These are phyloP conservation scores for pig (Sus scrofa) DNA, from an alignment of 2,113 vertebrate species.

Conservation along the genomic window DNA sequence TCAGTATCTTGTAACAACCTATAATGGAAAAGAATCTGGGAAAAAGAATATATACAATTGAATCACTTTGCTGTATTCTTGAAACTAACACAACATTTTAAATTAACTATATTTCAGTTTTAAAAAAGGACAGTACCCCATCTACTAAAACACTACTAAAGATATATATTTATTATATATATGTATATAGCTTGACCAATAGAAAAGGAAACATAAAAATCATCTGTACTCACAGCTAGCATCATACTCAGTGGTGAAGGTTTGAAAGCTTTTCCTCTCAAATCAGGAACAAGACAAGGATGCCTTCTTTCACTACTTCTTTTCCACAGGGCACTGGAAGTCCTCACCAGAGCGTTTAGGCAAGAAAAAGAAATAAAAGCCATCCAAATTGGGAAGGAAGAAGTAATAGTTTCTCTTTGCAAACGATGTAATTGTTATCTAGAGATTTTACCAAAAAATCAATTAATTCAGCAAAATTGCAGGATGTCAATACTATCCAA, in stretches of 20 bases:
- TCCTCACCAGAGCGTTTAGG: background rate
- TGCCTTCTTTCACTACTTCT: background rate
- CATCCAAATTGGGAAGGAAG: background rate
- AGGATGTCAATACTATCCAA: background rate
- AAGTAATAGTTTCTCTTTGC: background rate
- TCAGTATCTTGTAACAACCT: background rate
- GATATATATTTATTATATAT: background rate
- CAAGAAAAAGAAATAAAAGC: slow-evolving; percentile 15
- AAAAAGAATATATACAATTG: background rate
- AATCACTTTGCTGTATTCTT: too few species aligned
- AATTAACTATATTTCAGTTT: too few species aligned
- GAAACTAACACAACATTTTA: too few species aligned
- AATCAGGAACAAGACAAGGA: background rate
- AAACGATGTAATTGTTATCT: background rate
- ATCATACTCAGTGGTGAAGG: background rate
- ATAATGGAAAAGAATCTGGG: background rate
- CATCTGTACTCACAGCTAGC: background rate
- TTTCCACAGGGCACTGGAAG: background rate
- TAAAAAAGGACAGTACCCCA: background rate
- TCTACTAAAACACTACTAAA: background rate
- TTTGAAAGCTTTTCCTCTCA: background rate
- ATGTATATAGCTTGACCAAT: background rate
- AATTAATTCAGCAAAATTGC: background rate
- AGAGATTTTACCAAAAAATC: background rate
- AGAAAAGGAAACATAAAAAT: slow-evolving; percentile 10